Evolutionary conservation across 1,140 invertebrate genomes (phyloP).

Genomic region (Anastrepha obliqua): DNA sequence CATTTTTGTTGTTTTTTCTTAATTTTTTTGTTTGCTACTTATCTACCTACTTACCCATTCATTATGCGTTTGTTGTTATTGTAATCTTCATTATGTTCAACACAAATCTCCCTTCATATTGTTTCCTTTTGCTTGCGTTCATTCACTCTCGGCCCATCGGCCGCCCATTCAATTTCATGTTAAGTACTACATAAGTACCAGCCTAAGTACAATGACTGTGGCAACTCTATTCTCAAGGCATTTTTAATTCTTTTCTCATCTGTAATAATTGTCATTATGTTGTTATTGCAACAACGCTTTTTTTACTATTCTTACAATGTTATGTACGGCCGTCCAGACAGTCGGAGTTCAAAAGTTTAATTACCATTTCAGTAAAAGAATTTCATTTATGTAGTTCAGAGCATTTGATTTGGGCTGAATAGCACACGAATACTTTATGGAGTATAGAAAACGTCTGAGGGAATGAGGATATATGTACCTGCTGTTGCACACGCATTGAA

Average conservation of each 20-base stretch:
- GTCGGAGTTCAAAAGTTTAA: slow-evolving; percentile 70
- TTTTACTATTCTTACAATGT: not conserved
- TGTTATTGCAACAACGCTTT: not conserved
- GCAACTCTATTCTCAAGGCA: not conserved
- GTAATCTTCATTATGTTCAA: not conserved
- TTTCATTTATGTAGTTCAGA: not conserved
- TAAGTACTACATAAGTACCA: not conserved
- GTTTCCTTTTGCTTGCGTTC: too few species aligned
- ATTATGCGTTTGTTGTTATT: not conserved
- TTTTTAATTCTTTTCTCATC: slow-evolving; percentile 13
- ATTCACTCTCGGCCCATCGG: not conserved
- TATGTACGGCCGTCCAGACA: not conserved
- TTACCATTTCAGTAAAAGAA: slow-evolving; percentile 63
- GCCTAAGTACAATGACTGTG: not conserved
- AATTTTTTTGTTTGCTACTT: not conserved
- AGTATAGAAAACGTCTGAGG: too few species aligned
- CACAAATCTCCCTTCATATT: not conserved
- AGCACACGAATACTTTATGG: not conserved
- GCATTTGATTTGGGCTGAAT: not conserved
- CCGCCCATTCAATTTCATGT: slow-evolving; percentile 28
- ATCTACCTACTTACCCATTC: not conserved
- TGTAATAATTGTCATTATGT: slow-evolving; percentile 29
- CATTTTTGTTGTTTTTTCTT: not conserved
- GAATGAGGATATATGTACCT: not conserved
- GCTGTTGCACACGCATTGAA: not conserved